These are phyloP conservation scores for Oryzaephilus surinamensis DNA, from an alignment of 1,140 invertebrate genomes.

Conservation along the genomic window DNA sequence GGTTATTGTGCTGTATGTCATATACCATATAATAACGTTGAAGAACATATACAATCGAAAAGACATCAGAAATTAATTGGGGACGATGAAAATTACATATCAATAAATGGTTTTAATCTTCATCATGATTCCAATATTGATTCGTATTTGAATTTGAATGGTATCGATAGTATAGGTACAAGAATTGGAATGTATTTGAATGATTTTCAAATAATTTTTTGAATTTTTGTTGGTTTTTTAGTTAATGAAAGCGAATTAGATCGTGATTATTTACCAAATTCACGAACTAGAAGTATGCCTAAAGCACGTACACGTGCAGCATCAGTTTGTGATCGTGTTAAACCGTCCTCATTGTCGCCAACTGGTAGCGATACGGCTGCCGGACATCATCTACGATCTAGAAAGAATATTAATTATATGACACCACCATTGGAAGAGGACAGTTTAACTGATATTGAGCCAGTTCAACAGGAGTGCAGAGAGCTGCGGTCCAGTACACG, in stretches of 20 bases:
- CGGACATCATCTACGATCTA: slow-evolving; percentile 24
- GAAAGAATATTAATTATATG: slow-evolving; percentile 28
- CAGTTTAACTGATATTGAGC: slow-evolving; percentile 19
- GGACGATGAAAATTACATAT: slow-evolving; percentile 55
- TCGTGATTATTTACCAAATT: slow-evolving; percentile 13
- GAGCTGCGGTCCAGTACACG: slow-evolving; percentile 24
- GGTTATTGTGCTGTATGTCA: slow-evolving; percentile 71
- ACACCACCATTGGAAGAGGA: slow-evolving; percentile 26
- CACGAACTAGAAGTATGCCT: slow-evolving; percentile 20
- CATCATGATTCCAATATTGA: slow-evolving; percentile 56
- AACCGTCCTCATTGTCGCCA: slow-evolving; percentile 19
- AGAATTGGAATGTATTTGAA: slow-evolving; percentile 7
- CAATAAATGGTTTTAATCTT: slow-evolving; percentile 37
- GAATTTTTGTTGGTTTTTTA: neutral
- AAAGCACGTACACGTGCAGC: slow-evolving; percentile 24
- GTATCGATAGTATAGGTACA: slow-evolving; percentile 26
- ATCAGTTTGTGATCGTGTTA: slow-evolving; percentile 22
- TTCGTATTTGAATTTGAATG: slow-evolving; percentile 43
- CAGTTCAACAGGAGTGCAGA: slow-evolving; percentile 18
- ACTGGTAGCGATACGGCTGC: slow-evolving; percentile 16
- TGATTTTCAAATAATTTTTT: neutral
- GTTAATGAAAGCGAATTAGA: slow-evolving; percentile 11
- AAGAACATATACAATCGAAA: slow-evolving; percentile 56
- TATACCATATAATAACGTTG: slow-evolving; percentile 53
- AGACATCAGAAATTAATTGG: slow-evolving; percentile 58